These are phyloP conservation scores for Tautogolabrus adspersus DNA, from an alignment of 2,113 vertebrate species.

Conservation along the genomic window DNA sequence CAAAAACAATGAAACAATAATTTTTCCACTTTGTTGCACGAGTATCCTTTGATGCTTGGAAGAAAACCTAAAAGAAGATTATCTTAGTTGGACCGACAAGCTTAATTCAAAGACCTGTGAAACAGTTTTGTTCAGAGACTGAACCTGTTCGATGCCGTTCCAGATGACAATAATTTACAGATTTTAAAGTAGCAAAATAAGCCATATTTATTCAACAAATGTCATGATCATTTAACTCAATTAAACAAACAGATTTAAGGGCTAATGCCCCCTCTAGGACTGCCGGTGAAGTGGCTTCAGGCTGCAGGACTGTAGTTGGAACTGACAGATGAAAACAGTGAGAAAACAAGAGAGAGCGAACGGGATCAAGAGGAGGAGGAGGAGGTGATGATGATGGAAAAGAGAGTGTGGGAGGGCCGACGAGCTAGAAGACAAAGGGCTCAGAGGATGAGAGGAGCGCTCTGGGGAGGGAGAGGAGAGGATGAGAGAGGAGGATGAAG, in stretches of 20 bases:
- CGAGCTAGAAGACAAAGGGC: conserved; percentile 58
- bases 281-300: conserved; percentile 20
- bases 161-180: neutral
- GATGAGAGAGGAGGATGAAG: conserved; percentile 50
- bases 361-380: conserved; percentile 32
- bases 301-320: neutral
- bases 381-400: conserved; percentile 44
- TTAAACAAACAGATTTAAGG: neutral
- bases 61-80: neutral
- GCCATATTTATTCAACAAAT: neutral
- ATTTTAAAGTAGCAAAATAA: neutral
- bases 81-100: no score
- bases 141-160: neutral
- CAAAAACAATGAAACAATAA: no score
- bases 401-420: conserved; percentile 51
- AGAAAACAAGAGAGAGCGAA: conserved; percentile 25
- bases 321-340: conserved; percentile 13
- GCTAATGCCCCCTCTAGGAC: neutral
- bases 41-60: neutral
- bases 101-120: neutral
- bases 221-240: neutral
- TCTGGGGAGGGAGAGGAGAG: conserved; percentile 15
- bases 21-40: neutral
- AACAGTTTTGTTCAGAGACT: neutral
- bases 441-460: conserved; percentile 45